Conservation (phyloP, 1,140 invertebrate species). For the Acromyrmex echinatior region DNA sequence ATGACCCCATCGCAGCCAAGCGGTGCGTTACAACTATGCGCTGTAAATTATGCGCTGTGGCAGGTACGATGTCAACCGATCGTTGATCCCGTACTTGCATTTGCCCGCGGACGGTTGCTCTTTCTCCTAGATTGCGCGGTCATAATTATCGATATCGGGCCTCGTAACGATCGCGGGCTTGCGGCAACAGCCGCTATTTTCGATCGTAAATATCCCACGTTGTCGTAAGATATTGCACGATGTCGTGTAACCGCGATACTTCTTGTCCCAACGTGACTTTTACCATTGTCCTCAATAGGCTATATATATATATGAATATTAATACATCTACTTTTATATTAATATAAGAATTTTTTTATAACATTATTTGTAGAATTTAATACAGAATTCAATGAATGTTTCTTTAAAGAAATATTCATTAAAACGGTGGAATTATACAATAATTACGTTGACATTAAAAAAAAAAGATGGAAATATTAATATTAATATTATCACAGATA, state of each 20-base stretch:
- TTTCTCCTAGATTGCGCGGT: conserved; percentile 25
- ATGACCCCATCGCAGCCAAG: conserved; percentile 36
- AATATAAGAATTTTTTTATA: background rate
- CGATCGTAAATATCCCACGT: conserved; percentile 53
- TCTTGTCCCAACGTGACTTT: background rate
- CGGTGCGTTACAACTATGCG: conserved; percentile 27
- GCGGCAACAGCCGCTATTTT: conserved; percentile 65
- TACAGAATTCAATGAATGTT: background rate
- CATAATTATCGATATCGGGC: conserved; percentile 53
- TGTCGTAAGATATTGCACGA: conserved; percentile 26
- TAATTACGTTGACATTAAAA: conserved; percentile 10
- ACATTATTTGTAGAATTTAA: background rate
- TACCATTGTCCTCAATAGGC: background rate
- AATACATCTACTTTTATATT: background rate
- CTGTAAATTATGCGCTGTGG: conserved; percentile 60
- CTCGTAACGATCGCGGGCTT: conserved; percentile 35
- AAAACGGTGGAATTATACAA: background rate
- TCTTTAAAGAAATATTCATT: background rate
- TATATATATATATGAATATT: background rate
- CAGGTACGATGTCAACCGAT: conserved; percentile 59
- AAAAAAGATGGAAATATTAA: background rate
- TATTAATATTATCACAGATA: background rate
- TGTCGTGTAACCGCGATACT: background rate
- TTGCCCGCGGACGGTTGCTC: conserved; percentile 4
- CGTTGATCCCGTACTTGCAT: conserved; percentile 66